Conservation (phyloP, 1,140 invertebrate genomes). For the Bombus balteatus region DNA sequence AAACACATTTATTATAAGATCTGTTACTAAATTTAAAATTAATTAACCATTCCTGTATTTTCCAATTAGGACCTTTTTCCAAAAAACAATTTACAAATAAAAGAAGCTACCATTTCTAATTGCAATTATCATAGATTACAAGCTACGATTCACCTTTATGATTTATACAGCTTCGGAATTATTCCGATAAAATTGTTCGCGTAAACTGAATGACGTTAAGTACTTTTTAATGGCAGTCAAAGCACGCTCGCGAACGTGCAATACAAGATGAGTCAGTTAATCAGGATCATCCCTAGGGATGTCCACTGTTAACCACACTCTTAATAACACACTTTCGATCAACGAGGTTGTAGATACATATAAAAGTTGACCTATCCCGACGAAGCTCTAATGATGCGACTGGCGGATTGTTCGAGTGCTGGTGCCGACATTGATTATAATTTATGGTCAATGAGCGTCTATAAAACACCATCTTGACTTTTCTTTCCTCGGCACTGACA, state of each 20-base stretch:
- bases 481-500: constrained; percentile 35
- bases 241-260: neutral
- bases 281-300: constrained; percentile 43
- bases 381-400: constrained; percentile 68
- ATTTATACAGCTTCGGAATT: neutral
- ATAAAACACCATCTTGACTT: constrained; percentile 69
- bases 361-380: constrained; percentile 11
- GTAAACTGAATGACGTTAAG: neutral
- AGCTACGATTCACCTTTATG: neutral
- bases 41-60: neutral
- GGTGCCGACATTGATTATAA: constrained; percentile 78
- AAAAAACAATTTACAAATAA: neutral
- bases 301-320: constrained; percentile 17
- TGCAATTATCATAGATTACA: neutral
- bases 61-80: neutral
- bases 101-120: neutral
- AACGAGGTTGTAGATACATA: neutral
- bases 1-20: neutral
- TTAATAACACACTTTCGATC: constrained; percentile 49
- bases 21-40: neutral
- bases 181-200: neutral
- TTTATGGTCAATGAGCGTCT: constrained; percentile 71
- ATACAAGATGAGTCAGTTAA: constrained; percentile 13
- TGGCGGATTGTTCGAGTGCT: constrained; percentile 71
- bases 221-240: neutral